Evolutionary conservation across 64 coral and sea anemone species (phyloP), one percentile per base, ranked within the genome.

Genomic region (Astreopora myriophthalma): DNA sequence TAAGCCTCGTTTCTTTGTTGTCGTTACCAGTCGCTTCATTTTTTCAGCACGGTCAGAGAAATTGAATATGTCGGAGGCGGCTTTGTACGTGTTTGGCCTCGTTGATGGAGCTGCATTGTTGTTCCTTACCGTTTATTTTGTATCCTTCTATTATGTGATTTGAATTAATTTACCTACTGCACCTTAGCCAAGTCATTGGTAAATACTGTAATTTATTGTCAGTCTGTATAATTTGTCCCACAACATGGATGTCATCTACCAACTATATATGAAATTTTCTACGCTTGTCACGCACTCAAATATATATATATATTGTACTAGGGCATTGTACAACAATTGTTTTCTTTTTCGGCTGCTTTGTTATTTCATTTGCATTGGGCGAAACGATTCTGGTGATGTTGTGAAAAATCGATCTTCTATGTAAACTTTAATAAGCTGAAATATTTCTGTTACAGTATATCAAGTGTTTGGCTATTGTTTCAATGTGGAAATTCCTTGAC

Each of bases 111-210:
- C 94, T 77, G 93, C 86, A 28, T 64, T 98, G 2, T 52, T 98
- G 14, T 98, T 98, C 80, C 90, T 98, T 10, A 92, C 96, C 1
- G 96, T 98, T 66, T 98, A 95, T 93, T 98, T 95, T 93, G 96
- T 98, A 98, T 98, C 96, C 90, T 98, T 98, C 22, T 2, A 37
- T 73, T 14, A 37, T 20, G 5, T 70, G 7, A 70, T 16, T 66
- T 66, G 2, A 66, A 23, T 31, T 33, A 33, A 3, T 31, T 2
- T 14, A 8, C 70, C 33, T 8, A 5, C 5, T 73, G 20, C 23
- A 42, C 30, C 28, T 29, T 3, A 3, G 1, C 16, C 10, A 36
- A 17, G 17, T 11, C 34, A 38, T 16, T 17, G 35, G 39, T 40
- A 14, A 55, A 13, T 10, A 55, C 3, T 55, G 12, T 55, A 13